Base-by-base conservation (phyloP, 2,797 vertebrate genomes). In the Ctenochaetus hawaiiensis region DNA sequence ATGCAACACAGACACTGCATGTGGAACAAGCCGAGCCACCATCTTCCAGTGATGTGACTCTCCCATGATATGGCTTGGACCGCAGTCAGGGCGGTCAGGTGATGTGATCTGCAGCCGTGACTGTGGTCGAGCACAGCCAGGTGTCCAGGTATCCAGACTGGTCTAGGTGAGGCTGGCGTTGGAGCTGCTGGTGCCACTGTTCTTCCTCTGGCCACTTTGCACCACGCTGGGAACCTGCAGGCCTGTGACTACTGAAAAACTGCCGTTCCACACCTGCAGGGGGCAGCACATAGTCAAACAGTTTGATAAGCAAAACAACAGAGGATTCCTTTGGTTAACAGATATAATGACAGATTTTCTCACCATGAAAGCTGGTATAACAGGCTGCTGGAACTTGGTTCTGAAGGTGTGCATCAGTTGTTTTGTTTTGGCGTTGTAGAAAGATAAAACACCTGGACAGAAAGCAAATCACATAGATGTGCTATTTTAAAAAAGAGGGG, bases 301-400 rank as follows among this genome's bases (percentile, higher is more conserved):
- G 18, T 14, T 73, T 17, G 48, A 20, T 22, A 22, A 43, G 48
- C 7, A 10, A 1, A 18, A 7, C 8, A 0, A 23, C 0, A 14
- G 11, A 10, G 23, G 4, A 8, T 11, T 18, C 2, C 10, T 59
- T 41, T 1, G 41, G 22, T 60, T 4, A 22, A 48, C 0, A 49
- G 14, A 18, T 8, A 8, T n/a, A n/a, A 14, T 60, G 61, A 12
- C 51, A 48, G 8, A 0, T 0, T 8, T 48, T 70, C 95, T 94
- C 78, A 99, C 98, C 93, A 96, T 98, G 89, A 99, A 99, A 1
- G 98, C 97, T 0, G 98, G 98, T 75, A 98, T 93, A 66, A 99
- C 91, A 0, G 98, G 97, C 92, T 98, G 97, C 0, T 95, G 96
- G 90, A 99, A 98, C 94, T 96, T 98, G 56, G 96, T 94, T 91